Conservation (phyloP, 2,888 invertebrate species). For the Meiosimyza decipiens region DNA sequence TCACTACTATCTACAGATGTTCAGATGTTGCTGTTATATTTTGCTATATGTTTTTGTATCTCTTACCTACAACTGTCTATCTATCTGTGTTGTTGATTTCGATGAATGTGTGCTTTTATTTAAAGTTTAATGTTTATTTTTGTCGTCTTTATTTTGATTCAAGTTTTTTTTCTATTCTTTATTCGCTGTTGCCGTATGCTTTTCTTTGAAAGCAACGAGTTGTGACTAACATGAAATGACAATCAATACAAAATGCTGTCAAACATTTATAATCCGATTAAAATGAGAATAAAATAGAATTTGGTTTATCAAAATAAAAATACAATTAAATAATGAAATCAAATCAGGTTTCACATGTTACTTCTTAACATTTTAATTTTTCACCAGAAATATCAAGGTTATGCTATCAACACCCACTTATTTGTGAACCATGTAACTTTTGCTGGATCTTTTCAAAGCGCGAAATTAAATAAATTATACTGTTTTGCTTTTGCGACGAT, state of each 20-base stretch:
- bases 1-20: no score
- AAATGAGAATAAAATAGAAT: background rate
- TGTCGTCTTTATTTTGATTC: conserved; percentile 18
- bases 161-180: background rate
- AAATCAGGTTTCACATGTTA: background rate
- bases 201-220: conserved; percentile 13
- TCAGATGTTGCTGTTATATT: no score
- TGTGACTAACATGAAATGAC: conserved; percentile 16
- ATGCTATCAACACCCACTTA: no score
- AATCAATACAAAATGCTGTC: background rate
- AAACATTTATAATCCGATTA: conserved; percentile 8
- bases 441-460: no score
- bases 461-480: no score
- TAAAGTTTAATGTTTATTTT: conserved; percentile 14
- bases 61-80: no score
- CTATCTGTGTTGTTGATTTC: background rate
- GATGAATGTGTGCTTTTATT: background rate
- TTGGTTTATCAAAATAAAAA: background rate
- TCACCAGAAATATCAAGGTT: no score
- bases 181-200: background rate
- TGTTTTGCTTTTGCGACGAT: no score
- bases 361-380: no score
- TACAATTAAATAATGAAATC: background rate
- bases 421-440: no score
- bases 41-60: no score